Evolutionary conservation across 2,113 vertebrate species (phyloP), one percentile per base, ranked within the genome.

Genomic region (Oreotrochilus melanogaster): DNA sequence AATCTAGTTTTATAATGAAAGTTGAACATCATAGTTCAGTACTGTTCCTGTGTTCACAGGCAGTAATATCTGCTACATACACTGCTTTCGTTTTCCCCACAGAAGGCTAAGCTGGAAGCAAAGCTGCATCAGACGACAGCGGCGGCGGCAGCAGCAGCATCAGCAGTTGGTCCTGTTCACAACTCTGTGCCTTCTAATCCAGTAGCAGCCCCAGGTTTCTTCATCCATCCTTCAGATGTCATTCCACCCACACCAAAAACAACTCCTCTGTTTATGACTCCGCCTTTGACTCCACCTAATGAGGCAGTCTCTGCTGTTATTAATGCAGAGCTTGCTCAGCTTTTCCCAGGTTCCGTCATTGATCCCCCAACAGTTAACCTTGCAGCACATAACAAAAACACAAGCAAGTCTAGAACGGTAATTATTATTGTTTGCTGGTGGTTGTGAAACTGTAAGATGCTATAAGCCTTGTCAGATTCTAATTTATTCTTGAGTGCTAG

Each of bases 71-170:
- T 92, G 87, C 93, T 96, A 93, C 88, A 95, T 96, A 53, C 79
- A 7, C 84, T 95, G 71, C 61, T 96, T 97, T 96, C 85, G 39
- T 97, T 96, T 96, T 97, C 92, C 72, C 79, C 96, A 87, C 98
- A 99, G 99, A 99, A 99, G 96, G 99, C 99, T 50, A 99, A 99
- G 94, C 98, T 99, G 96, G 99, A 99, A 98, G 99, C 99, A 92
- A 99, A 99, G 96, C 98, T 99, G 60, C 99, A 99, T 95, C 99
- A 99, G 98, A 99, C 99, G 66, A 99, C 99, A 81, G 99, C 99
- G 39, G 99, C 99, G 1, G 98, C 98, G 0, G 98, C 98, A 0
- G 97, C 98, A 24, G 96, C 98, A 47, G 98, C 98, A 80, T 98
- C 99, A 27, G 98, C 98, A 60, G 98, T 98, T 92, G 99, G 99